Conservation (phyloP, 2,797 vertebrate species). For the Myoxocephalus aenaeus region DNA sequence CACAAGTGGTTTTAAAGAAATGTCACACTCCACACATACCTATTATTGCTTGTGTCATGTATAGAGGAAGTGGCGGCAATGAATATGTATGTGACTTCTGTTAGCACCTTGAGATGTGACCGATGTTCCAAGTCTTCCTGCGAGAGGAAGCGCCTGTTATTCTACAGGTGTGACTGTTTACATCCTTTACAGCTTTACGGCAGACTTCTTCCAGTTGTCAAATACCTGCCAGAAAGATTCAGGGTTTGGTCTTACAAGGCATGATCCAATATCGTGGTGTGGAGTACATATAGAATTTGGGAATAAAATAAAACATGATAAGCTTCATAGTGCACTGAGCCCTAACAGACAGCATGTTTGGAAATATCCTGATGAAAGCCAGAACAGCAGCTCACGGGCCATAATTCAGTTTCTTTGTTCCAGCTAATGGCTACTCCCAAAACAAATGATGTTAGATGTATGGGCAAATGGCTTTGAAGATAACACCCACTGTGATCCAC, state of each 20-base stretch:
- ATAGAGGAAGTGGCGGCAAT: not conserved
- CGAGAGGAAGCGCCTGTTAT: not conserved
- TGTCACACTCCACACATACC: too few relatives aligned
- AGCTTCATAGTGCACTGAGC: not conserved
- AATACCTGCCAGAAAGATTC: not conserved
- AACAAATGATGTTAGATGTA: slow-evolving; percentile 21
- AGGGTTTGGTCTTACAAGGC: not conserved
- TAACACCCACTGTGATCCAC: not conserved
- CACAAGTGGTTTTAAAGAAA: not conserved
- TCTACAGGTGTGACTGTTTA: not conserved
- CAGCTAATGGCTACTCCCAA: slow-evolving; percentile 9
- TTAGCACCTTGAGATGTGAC: not conserved
- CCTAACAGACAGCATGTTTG: not conserved
- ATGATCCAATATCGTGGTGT: not conserved
- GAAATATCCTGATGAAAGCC: slow-evolving; percentile 16
- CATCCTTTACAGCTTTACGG: not conserved
- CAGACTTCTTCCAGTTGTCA: not conserved
- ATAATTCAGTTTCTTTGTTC: slow-evolving; percentile 28
- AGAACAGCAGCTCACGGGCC: slow-evolving; percentile 24
- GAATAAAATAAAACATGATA: not conserved
- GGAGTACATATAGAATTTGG: not conserved
- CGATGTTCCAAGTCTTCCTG: not conserved
- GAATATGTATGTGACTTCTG: not conserved
- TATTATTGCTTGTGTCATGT: not conserved
- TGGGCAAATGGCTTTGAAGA: not conserved